Conservation (phyloP, 2,113 vertebrate genomes). For the Artemisiospiza belli region DNA sequence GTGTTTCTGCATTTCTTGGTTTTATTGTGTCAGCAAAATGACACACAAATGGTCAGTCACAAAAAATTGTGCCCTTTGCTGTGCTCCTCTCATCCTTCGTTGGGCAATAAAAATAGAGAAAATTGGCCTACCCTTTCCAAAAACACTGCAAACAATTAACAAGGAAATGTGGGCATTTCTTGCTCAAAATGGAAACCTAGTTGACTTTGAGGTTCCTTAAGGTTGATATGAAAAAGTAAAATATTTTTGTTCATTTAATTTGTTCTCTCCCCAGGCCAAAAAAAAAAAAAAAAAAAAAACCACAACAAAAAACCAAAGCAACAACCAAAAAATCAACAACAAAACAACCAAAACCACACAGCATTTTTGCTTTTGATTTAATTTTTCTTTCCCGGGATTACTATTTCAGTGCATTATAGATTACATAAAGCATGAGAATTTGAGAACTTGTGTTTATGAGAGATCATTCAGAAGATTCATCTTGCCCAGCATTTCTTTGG, state of each 20-base stretch:
- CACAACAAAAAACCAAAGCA: neutral
- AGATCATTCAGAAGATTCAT: neutral
- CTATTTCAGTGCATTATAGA: neutral
- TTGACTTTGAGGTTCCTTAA: neutral
- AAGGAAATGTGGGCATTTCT: neutral
- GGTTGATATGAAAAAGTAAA: neutral
- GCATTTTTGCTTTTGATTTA: neutral
- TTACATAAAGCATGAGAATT: neutral
- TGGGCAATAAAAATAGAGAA: neutral
- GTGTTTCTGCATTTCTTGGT: neutral
- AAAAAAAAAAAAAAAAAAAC: neutral
- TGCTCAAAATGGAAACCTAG: neutral
- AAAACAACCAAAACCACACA: neutral
- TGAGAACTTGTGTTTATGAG: neutral
- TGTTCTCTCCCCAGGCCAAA: neutral
- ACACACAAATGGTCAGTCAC: neutral
- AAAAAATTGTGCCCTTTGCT: neutral
- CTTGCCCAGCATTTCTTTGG: neutral
- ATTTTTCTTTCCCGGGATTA: neutral
- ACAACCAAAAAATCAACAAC: neutral
- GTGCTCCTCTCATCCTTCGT: rapidly evolving
- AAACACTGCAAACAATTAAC: neutral
- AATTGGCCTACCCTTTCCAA: neutral
- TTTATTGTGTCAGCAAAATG: neutral
- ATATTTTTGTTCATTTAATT: neutral